Conservation (phyloP, 2,113 vertebrate genomes). For the Merops nubicus region DNA sequence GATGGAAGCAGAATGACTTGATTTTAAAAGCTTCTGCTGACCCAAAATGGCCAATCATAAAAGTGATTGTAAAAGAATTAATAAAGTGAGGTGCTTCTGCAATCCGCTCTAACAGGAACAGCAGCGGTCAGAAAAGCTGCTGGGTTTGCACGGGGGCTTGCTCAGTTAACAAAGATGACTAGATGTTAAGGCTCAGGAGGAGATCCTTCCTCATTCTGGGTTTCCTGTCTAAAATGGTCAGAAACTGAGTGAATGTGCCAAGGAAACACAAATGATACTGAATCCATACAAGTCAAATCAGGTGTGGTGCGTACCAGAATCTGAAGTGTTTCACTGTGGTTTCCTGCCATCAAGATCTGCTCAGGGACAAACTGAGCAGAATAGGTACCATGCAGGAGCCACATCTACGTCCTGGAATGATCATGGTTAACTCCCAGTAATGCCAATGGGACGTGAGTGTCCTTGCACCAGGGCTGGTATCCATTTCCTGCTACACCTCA, state of each 20-base stretch:
- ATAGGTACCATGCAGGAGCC: not conserved
- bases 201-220: not conserved
- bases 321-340: not conserved
- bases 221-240: not conserved
- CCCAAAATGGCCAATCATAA: not conserved
- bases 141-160: not conserved
- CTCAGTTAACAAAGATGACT: not conserved
- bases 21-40: not conserved
- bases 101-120: not conserved
- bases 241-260: not conserved
- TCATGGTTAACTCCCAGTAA: not conserved
- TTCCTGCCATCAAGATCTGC: not conserved
- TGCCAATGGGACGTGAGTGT: not conserved
- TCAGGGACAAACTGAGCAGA: not conserved
- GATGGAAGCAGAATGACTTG: not conserved
- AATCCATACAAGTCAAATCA: not conserved
- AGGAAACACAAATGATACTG: not conserved
- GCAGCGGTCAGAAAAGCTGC: not conserved
- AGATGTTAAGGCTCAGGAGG: not conserved
- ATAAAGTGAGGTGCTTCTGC: not conserved
- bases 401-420: not conserved
- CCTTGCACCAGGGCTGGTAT: not conserved
- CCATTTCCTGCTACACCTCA: constrained; percentile 39
- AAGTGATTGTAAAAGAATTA: not conserved
- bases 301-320: not conserved